Base-by-base conservation (phyloP, 1,140 invertebrate species). In the Drosophila persimilis region DNA sequence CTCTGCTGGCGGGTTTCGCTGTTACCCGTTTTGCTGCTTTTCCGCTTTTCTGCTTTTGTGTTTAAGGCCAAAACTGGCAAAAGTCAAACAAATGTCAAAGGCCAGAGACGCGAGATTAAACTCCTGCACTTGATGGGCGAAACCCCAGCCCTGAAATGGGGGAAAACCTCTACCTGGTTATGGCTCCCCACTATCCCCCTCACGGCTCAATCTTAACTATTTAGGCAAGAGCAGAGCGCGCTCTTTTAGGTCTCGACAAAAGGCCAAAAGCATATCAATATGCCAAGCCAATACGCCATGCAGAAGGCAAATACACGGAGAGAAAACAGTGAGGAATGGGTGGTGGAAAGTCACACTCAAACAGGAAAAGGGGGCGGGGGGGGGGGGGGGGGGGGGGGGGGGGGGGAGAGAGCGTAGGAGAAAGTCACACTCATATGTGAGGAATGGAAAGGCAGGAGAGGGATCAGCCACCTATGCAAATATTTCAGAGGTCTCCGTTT, bases 401-500 rank as follows among this genome's bases (percentile, higher is more conserved):
- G 29, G 24, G 29, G 2, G 35, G 15, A 0, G 53, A 0, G 15
- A 26, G 8, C 17, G 17, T 17, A 20, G 20, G 4, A 20, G 15
- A 15, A 50, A 45, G 1, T 35, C 8, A 35, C 1, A 9, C 31
- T 35, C 31, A 35, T 35, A 35, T 35, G 31, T 9, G 31, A 11
- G 11, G 35, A 11, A 11, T 11, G 35, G 31, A 0, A 39, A 24
- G 29, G 35, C 35, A 3, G n/a, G 39, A 26, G 62, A 20, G n/a
- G 0, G 29, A 31, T 6, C 29, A 9, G 24, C 39, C 65, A 76
- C 71, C 80, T 85, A 85, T 84, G 80, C 76, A 84, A 84, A 84
- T 84, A 61, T 63, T 66, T 56, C 53, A 39, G 24, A 45, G 35
- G 54, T 39, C 31, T 20, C 39, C 29, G 54, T 39, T 24, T 20